Conservation (phyloP, 2,113 vertebrate genomes). For the Oryctolagus cuniculus region mOryCun1.1 NC_091435.1:120905001-120905500, state of each 20-base stretch:
- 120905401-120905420: background rate
- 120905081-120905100: constrained; percentile 36
- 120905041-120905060: background rate
- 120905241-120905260: constrained; percentile 27
- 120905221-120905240: constrained; percentile 9
- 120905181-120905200: background rate
- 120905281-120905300: constrained; percentile 15
- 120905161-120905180: constrained; percentile 12
- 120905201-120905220: background rate
- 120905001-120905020: constrained; percentile 33
- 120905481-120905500: too few species aligned
- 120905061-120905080: background rate
- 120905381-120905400: background rate
- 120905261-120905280: background rate
- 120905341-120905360: background rate
- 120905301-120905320: background rate
- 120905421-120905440: background rate
- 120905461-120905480: background rate
- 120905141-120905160: background rate
- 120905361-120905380: background rate
- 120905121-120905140: constrained; percentile 27
- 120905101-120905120: background rate
- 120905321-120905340: background rate
- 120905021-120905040: constrained; percentile 35
- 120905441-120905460: background rate